Evolutionary conservation across 2,888 invertebrate genomes (phyloP).

Genomic region (Hypselothyrea guttata): DNA sequence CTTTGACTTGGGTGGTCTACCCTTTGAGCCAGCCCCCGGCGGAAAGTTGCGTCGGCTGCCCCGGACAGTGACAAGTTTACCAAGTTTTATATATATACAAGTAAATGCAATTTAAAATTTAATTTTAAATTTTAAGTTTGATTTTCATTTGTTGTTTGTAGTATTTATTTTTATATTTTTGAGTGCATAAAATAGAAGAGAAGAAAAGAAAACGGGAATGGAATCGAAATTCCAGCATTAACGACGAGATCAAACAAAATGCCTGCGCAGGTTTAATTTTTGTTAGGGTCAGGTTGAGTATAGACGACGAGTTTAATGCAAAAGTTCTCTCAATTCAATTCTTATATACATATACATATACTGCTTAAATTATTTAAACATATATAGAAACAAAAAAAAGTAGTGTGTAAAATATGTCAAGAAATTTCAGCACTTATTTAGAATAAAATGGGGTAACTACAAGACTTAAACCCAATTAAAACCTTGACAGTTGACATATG

Average conservation of each 20-base stretch:
- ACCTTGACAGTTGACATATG: too few relatives aligned
- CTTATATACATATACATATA: too few relatives aligned
- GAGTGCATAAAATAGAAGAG: slow-evolving; percentile 69
- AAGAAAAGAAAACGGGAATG: slow-evolving; percentile 76
- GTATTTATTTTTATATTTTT: slow-evolving; percentile 15
- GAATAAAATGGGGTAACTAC: too few relatives aligned
- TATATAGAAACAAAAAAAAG: too few relatives aligned
- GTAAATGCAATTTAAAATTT: slow-evolving; percentile 5
- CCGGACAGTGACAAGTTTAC: slow-evolving; percentile 25
- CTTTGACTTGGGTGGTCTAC: slow-evolving; percentile 12
- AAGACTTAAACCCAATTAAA: too few relatives aligned
- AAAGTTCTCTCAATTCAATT: too few relatives aligned
- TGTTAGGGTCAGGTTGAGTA: background rate
- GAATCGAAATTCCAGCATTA: slow-evolving; percentile 79
- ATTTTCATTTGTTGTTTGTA: slow-evolving; percentile 16
- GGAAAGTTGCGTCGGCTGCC: slow-evolving; percentile 38
- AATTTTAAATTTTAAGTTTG: slow-evolving; percentile 22
- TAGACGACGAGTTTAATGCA: background rate
- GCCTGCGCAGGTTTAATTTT: slow-evolving; percentile 32
- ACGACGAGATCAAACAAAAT: slow-evolving; percentile 51
- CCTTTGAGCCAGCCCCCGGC: slow-evolving; percentile 7
- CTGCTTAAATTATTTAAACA: too few relatives aligned
- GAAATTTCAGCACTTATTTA: too few relatives aligned
- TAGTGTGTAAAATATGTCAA: too few relatives aligned
- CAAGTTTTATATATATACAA: too few relatives aligned